Evolutionary conservation across 2,888 invertebrate genomes (phyloP), one percentile per base, ranked within the genome.

Genomic region (Cerceris rybyensis): DNA sequence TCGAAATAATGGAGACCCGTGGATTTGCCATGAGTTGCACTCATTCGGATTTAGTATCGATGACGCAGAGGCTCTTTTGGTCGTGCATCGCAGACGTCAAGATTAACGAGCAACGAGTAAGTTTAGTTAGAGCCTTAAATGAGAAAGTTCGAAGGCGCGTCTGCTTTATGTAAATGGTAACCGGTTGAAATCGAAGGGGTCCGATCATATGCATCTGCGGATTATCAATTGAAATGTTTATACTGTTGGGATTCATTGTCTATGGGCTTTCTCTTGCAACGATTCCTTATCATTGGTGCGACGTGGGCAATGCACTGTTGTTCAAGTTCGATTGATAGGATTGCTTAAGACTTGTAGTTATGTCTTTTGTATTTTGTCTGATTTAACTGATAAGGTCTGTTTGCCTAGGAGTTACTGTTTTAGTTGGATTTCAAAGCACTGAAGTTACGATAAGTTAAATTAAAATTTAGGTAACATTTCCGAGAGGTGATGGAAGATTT

Each of bases 131-230:
- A 71, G 68, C 75, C 78, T 84, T 64, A 78, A 84, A 86, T 73
- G 72, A 68, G 72, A 70, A 84, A 75, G 78, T 58, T 59, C 59
- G 66, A 52, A 50, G 42, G 28, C 16, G 82, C 60, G 74, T 85
- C 84, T 85, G 85, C 46, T 85, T 82, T 60, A 68, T 85, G 80
- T 85, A 82, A 82, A 80, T 42, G 70, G 54, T 4, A 28, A 28
- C 8, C 50, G 57, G 11, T 16, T n/a, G 50, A 63, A 59, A 65
- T 61, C 61, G 66, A 52, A 49, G 7, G 28, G 55, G 67, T 4
- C 28, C 28, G 28, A 79, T 77, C 66, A 49, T 14, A 66, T 14
- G 58, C 72, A 70, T 84, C 86, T 84, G 86, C 49, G 70, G 67
- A 85, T 78, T 82, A 74, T 86, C 84, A 81, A 80, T 80, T 70